Evolutionary conservation across 2,797 vertebrate species (phyloP), one percentile per base, ranked within the genome.

Genomic region (Eidolon dupreanum): DNA sequence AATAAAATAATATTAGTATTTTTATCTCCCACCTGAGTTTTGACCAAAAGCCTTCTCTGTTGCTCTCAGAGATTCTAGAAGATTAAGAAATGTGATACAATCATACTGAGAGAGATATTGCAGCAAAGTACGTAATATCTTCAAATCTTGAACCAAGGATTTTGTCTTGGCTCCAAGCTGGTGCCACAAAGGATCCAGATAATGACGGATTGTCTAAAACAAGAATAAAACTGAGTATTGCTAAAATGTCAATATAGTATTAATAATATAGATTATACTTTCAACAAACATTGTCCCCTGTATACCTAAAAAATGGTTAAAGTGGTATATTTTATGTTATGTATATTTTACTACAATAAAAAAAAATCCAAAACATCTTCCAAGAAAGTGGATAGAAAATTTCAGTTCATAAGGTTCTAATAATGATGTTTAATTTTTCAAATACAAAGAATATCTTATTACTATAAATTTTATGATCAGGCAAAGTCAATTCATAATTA

Each of bases 41-140:
- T 99, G 99, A 96, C 99, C 99, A 95, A 99, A 99, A 93, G 98
- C 99, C 98, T 99, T 99, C 97, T 99, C 99, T 87, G 99, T 99
- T 91, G 99, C 99, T 98, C 98, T 99, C 94, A 99, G 98, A 4
- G 99, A 99, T 97, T 99, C 99, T 7, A 99, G 98, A 77, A 99
- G 99, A 97, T 99, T 99, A 94, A 99, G 99, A 98, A 99, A 99
- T 51, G 99, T 99, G 97, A 99, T 98, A 36, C 99, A 99, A 97
- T 99, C 99, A 13, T 99, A 99, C 98, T 99, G 99, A 31, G 99
- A 99, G 96, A 99, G 99, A 97, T 99, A 99, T 17, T 99, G 98
- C 0, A 99, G 98, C 88, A 99, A 98, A 28, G 99, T 99, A 92
- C 99, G 98, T 20, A 99, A 95, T 88, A 99, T 98, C 98, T 99